Evolutionary conservation across 2,888 invertebrate species (phyloP).

Genomic region (Mechanitis mazaeus): DNA sequence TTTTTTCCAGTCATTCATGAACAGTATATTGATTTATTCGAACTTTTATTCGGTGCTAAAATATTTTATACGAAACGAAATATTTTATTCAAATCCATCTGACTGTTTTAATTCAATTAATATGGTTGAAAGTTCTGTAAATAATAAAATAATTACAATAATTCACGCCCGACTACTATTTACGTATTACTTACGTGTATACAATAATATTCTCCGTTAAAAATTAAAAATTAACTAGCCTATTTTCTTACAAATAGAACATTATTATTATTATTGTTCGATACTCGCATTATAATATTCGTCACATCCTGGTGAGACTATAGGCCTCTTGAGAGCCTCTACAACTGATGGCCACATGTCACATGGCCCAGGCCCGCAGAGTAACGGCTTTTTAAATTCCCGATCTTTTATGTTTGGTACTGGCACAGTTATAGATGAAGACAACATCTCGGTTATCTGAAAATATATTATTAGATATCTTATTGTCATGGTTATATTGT

Average conservation of each 20-base stretch:
- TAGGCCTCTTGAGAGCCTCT: conserved; percentile 49
- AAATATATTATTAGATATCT: background rate
- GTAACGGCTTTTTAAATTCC: conserved; percentile 43
- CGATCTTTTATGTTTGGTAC: conserved; percentile 55
- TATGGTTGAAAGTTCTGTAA: too few relatives aligned
- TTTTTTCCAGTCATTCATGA: conserved; percentile 22
- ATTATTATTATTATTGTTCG: background rate
- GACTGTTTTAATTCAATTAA: too few relatives aligned
- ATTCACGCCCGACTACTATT: too few relatives aligned
- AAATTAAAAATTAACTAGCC: too few relatives aligned
- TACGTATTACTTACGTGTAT: too few relatives aligned
- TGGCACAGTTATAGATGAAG: conserved; percentile 41
- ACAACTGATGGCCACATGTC: conserved; percentile 60
- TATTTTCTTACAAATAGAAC: too few relatives aligned
- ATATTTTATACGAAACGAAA: too few relatives aligned
- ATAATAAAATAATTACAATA: too few relatives aligned
- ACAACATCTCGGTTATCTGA: conserved; percentile 17
- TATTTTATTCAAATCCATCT: too few relatives aligned
- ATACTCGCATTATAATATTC: conserved; percentile 54
- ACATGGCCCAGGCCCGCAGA: conserved; percentile 65
- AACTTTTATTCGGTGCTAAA: background rate
- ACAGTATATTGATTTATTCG: background rate
- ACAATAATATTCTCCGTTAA: too few relatives aligned
- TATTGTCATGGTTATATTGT: too few relatives aligned
- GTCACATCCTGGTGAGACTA: conserved; percentile 55